Evolutionary conservation across 2,797 vertebrate species (phyloP).

Genomic region (Oryzias dopingdopingensis): DNA sequence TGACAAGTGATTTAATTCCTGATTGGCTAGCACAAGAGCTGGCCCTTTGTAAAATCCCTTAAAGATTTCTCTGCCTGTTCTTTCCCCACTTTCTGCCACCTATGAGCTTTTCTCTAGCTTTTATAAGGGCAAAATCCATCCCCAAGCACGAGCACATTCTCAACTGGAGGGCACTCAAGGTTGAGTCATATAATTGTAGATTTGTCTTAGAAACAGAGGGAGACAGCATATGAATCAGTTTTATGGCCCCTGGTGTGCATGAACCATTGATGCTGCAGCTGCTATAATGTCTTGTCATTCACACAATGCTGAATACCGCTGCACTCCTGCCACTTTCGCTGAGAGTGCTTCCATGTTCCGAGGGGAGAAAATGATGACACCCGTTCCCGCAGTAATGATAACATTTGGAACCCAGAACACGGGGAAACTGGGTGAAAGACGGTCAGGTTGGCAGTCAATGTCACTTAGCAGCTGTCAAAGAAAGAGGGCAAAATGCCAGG

Average conservation of each 20-base stretch:
- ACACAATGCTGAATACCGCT: slow-evolving; percentile 57
- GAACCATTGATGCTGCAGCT: slow-evolving; percentile 53
- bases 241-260: slow-evolving; percentile 54
- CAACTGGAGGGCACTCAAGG: slow-evolving; percentile 63
- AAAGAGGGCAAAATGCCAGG: slow-evolving; percentile 64
- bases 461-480: slow-evolving; percentile 70
- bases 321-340: slow-evolving; percentile 51
- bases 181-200: slow-evolving; percentile 64
- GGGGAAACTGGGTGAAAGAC: slow-evolving; percentile 50
- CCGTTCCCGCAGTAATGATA: slow-evolving; percentile 63
- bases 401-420: slow-evolving; percentile 71
- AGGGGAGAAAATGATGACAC: slow-evolving; percentile 60
- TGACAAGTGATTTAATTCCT: slow-evolving; percentile 66
- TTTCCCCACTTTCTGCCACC: slow-evolving; percentile 29
- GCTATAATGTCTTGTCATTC: slow-evolving; percentile 70
- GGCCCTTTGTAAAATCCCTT: slow-evolving; percentile 54
- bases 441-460: slow-evolving; percentile 64
- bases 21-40: slow-evolving; percentile 51
- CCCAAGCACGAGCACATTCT: slow-evolving; percentile 43
- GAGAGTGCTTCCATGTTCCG: slow-evolving; percentile 49
- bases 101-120: slow-evolving; percentile 16
- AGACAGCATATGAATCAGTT: slow-evolving; percentile 63
- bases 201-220: slow-evolving; percentile 61
- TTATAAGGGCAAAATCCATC: slow-evolving; percentile 27
- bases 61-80: slow-evolving; percentile 53